Evolutionary conservation across 2,888 invertebrate species (phyloP), one percentile per base, ranked within the genome.

Genomic region (Caenorhabditis uteleia): DNA sequence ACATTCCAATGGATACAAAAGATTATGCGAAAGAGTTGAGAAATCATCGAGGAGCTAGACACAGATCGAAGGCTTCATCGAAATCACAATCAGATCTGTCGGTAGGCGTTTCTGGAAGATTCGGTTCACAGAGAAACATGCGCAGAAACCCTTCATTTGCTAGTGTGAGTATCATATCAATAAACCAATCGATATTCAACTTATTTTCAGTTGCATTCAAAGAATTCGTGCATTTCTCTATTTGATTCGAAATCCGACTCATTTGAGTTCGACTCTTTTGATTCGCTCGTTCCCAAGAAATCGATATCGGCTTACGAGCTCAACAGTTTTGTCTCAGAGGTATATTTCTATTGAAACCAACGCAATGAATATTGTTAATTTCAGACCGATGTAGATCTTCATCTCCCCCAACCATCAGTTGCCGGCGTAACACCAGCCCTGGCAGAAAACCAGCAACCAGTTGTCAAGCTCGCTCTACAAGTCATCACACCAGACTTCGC

Each of bases 1-100:
- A 71, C 27, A 50, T 62, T 14, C 61, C 65, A 2, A 71, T 71
- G 71, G 62, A 62, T n/a, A 59, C 56, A 23, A 62, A 51, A 14
- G 50, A 51, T 10, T 66, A 42, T 45, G 48, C 55, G 3, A 36
- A 46, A 14, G 36, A 68, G n/a, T 47, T 71, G 12, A 39, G 40
- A 36, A 48, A 47, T 2, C 50, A 55, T 21, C 51, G 60, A 36
- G 51, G 50, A 14, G 64, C 56, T 21, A 40, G 58, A 16, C 54
- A 53, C 23, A 54, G 55, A 14, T 65, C 64, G 16, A 56, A 57
- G 20, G 62, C 62, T 6, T 51, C 51, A 1, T 43, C 47, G 31
- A 53, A 64, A 27, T 53, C 57, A n/a, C 47, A n/a, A 21, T 16
- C 10, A 5, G 45, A 45, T 21, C n/a, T 31, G 6, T 45, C 45